Conservation (phyloP, 2,797 vertebrate species). For the Lates japonicus region DNA sequence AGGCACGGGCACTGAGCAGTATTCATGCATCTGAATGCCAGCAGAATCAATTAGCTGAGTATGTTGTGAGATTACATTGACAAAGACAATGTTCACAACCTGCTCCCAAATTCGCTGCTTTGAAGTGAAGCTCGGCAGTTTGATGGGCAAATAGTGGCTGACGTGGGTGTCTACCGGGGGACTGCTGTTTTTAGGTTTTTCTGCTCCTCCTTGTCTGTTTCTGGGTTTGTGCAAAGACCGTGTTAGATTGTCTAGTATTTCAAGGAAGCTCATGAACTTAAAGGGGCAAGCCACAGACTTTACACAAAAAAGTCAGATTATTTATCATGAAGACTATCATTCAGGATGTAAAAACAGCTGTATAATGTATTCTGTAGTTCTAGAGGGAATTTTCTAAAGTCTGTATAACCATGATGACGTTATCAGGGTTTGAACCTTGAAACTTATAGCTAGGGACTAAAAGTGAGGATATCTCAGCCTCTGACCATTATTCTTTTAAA, state of each 20-base stretch:
- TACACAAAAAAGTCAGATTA: not conserved
- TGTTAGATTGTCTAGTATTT: conserved; percentile 1
- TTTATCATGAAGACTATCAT: not conserved
- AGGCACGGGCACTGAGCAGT: conserved; percentile 18
- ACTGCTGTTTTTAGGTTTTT: conserved; percentile 47
- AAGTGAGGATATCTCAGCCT: not conserved
- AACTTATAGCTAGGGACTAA: too few species aligned
- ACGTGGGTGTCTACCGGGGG: conserved; percentile 30
- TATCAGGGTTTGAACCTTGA: too few species aligned
- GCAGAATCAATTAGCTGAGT: conserved; percentile 68
- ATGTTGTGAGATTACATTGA: conserved; percentile 58
- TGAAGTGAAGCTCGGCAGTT: conserved; percentile 63
- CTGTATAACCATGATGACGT: not conserved
- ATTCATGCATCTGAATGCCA: conserved; percentile 44
- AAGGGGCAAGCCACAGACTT: conserved; percentile 5
- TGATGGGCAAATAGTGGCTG: conserved; percentile 58
- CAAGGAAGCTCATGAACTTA: conserved; percentile 5
- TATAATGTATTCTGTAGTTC: not conserved
- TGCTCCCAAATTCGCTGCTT: conserved; percentile 53
- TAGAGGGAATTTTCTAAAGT: not conserved
- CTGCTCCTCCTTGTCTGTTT: conserved; percentile 25
- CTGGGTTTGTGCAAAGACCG: conserved; percentile 17
- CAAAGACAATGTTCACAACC: conserved; percentile 59
- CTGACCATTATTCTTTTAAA: not conserved
- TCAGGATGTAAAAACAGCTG: not conserved